phyloP scores from a whole-genome alignment of 2,888 invertebrate species.

The Clistopyga incitator region DNA sequence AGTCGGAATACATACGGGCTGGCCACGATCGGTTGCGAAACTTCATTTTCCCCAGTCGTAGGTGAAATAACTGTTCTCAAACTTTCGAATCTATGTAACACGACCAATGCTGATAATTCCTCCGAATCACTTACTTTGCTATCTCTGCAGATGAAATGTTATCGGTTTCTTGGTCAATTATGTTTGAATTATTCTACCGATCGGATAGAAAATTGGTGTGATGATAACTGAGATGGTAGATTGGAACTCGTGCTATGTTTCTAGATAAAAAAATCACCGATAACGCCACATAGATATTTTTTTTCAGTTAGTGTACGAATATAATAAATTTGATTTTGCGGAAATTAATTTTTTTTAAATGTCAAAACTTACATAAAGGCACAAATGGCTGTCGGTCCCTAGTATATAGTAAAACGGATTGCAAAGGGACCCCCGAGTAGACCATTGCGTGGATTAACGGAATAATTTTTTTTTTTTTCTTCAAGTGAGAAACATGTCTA shows the following conservation, averaged over 20 bases:
- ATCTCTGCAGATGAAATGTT: not conserved
- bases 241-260: not conserved
- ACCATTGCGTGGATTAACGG: constrained; percentile 6
- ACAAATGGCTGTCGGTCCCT: no score
- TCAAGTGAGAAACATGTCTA: constrained; percentile 5
- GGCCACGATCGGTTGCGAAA: not conserved
- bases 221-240: no score
- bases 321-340: no score
- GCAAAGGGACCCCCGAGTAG: not conserved
- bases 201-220: no score
- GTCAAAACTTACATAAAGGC: no score
- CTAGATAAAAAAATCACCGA: not conserved
- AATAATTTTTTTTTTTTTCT: not conserved
- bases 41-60: not conserved
- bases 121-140: not conserved
- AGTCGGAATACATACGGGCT: not conserved
- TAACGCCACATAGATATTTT: not conserved
- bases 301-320: no score
- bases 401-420: not conserved
- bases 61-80: not conserved
- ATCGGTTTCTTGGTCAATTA: not conserved
- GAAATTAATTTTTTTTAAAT: no score
- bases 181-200: not conserved
- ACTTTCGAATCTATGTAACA: not conserved
- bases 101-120: not conserved